These are phyloP conservation scores for Chelmon rostratus DNA, from an alignment of 2,797 vertebrate genomes.

Conservation along the genomic window DNA sequence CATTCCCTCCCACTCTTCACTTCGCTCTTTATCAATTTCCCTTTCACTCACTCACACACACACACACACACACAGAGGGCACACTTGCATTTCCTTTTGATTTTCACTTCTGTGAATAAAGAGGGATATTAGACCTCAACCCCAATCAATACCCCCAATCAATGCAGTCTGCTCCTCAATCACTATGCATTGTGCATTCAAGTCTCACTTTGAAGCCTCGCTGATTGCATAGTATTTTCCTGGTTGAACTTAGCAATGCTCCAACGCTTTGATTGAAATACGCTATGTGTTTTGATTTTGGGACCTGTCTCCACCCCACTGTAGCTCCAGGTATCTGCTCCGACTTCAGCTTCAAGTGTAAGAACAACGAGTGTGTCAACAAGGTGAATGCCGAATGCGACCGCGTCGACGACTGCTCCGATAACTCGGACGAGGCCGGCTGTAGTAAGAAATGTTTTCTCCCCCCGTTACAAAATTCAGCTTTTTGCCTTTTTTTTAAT, in stretches of 20 bases:
- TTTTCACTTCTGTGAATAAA: constrained; percentile 78
- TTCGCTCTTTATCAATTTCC: constrained; percentile 57
- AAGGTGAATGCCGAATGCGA: constrained; percentile 88
- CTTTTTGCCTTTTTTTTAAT: constrained; percentile 35
- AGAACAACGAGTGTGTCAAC: constrained; percentile 79
- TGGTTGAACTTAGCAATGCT: constrained; percentile 55
- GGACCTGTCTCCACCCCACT: constrained; percentile 34
- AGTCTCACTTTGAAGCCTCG: constrained; percentile 63
- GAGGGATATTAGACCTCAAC: constrained; percentile 75
- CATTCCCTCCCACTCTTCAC: constrained; percentile 19
- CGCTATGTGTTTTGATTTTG: constrained; percentile 59
- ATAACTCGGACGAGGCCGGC: constrained; percentile 80
- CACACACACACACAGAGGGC: constrained; percentile 32
- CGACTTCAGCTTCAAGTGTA: constrained; percentile 82
- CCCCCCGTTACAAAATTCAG: background rate
- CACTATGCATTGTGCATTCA: constrained; percentile 72
- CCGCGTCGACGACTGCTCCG: constrained; percentile 80
- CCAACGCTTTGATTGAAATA: constrained; percentile 45
- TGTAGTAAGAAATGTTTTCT: constrained; percentile 79
- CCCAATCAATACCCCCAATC: constrained; percentile 78
- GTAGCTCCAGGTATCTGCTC: constrained; percentile 79
- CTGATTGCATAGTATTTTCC: constrained; percentile 73
- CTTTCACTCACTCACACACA: constrained; percentile 32
- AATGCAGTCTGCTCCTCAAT: constrained; percentile 77
- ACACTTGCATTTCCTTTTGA: constrained; percentile 65